These are phyloP conservation scores for Tigriopus californicus DNA, from an alignment of 2,888 invertebrate species.

Conservation along the genomic window DNA sequence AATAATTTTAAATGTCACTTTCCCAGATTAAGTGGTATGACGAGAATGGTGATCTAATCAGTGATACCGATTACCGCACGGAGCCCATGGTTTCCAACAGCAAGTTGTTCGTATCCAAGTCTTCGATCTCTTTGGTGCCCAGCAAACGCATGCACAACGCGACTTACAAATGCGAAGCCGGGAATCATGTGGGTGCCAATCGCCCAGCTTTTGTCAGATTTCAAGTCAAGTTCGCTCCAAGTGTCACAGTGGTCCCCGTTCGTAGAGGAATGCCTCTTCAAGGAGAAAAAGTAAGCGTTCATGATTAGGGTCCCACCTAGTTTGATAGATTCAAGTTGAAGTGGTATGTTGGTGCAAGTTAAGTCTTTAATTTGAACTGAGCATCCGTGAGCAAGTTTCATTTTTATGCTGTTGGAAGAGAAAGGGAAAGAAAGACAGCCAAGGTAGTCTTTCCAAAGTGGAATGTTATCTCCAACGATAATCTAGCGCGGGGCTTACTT, in stretches of 20 bases:
- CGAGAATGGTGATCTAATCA: slow-evolving; percentile 3
- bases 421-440: no score
- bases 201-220: not conserved
- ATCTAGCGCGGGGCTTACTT: no score
- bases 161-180: slow-evolving; percentile 6
- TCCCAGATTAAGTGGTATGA: slow-evolving; percentile 13
- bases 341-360: no score
- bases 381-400: no score
- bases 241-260: slow-evolving; percentile 4
- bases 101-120: slow-evolving; percentile 5
- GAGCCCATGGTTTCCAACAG: not conserved
- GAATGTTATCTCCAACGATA: no score
- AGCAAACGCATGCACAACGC: not conserved
- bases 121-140: slow-evolving; percentile 2
- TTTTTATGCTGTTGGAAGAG: no score
- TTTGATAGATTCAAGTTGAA: not conserved
- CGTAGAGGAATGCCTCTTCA: not conserved
- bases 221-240: slow-evolving; percentile 6
- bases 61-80: not conserved
- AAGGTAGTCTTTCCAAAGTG: no score
- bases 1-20: not conserved
- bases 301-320: not conserved
- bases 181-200: slow-evolving; percentile 4
- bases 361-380: no score
- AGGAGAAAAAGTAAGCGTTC: slow-evolving; percentile 8